Conservation (phyloP, 1,140 invertebrate species). For the Zaprionus africanus region DNA sequence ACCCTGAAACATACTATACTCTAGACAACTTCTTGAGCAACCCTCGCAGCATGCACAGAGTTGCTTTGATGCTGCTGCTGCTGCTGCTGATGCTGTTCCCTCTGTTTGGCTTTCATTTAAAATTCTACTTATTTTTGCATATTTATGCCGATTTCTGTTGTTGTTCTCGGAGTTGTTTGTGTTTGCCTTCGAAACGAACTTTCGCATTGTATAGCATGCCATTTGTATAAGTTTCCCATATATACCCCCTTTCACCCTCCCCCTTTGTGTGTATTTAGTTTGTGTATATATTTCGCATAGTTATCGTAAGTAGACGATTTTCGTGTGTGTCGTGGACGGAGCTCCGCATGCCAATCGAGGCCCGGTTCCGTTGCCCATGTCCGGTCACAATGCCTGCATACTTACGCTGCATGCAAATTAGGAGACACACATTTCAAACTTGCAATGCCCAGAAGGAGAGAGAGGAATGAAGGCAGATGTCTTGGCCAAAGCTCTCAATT, state of each 20-base stretch:
- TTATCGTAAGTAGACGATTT: slow-evolving; percentile 73
- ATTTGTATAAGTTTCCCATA: slow-evolving; percentile 49
- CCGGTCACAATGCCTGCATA: slow-evolving; percentile 29
- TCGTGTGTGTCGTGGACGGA: slow-evolving; percentile 25
- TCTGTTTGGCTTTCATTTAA: slow-evolving; percentile 72
- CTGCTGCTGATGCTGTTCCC: slow-evolving; percentile 25
- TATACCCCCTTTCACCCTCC: slow-evolving; percentile 17
- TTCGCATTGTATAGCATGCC: slow-evolving; percentile 44
- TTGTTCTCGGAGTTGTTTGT: slow-evolving; percentile 17
- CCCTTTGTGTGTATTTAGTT: neutral
- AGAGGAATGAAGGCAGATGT: neutral
- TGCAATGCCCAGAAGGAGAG: neutral
- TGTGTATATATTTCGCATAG: slow-evolving; percentile 35
- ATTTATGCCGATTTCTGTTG: slow-evolving; percentile 57
- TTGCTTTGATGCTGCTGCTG: slow-evolving; percentile 30
- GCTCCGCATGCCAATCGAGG: slow-evolving; percentile 57
- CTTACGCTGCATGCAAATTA: slow-evolving; percentile 23
- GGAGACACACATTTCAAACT: slow-evolving; percentile 14
- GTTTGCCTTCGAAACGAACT: slow-evolving; percentile 43
- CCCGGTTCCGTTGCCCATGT: slow-evolving; percentile 21
- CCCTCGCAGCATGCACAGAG: slow-evolving; percentile 15
- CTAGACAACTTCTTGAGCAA: neutral
- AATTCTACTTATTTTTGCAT: slow-evolving; percentile 79
- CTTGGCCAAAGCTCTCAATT: neutral
- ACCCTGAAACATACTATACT: too few species aligned